phyloP scores from a whole-genome alignment of 1,140 invertebrate genomes.

The Drosophila kanapiae region DNA sequence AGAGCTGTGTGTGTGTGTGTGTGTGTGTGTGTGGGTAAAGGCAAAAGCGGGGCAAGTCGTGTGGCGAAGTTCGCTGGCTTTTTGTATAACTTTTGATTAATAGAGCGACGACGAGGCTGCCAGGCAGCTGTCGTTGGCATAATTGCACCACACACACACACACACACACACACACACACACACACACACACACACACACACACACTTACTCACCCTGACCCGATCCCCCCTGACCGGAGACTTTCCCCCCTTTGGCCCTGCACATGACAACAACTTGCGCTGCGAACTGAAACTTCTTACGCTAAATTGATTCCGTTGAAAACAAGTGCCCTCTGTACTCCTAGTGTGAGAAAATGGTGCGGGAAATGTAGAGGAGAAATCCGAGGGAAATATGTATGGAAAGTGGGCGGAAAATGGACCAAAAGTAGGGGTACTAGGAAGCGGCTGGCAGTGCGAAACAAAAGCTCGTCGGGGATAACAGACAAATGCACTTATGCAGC shows the following conservation, averaged over 20 bases:
- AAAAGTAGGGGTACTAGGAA: too few relatives aligned
- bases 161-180: constrained; percentile 9
- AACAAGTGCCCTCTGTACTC: constrained; percentile 54
- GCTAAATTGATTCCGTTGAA: constrained; percentile 81
- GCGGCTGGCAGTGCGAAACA: constrained; percentile 37
- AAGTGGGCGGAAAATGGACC: not conserved
- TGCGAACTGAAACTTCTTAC: constrained; percentile 68
- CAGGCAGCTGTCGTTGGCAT: constrained; percentile 65
- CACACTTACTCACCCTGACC: not conserved
- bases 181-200: not conserved
- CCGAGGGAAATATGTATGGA: too few relatives aligned
- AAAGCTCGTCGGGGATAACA: constrained; percentile 64
- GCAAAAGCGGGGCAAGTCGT: constrained; percentile 31
- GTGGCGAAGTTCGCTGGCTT: constrained; percentile 77
- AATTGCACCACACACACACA: constrained; percentile 68
- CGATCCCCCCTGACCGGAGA: not conserved
- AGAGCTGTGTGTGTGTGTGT: not conserved
- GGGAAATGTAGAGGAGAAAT: not conserved
- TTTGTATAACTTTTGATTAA: constrained; percentile 83
- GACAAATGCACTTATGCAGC: constrained; percentile 81
- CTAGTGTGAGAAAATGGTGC: not conserved
- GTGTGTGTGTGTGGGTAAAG: not conserved
- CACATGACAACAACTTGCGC: constrained; percentile 66
- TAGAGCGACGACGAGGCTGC: constrained; percentile 60
- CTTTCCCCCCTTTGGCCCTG: constrained; percentile 27